Base-by-base conservation (phyloP, 1,140 invertebrate genomes). In the Drosophila funebris region DNA sequence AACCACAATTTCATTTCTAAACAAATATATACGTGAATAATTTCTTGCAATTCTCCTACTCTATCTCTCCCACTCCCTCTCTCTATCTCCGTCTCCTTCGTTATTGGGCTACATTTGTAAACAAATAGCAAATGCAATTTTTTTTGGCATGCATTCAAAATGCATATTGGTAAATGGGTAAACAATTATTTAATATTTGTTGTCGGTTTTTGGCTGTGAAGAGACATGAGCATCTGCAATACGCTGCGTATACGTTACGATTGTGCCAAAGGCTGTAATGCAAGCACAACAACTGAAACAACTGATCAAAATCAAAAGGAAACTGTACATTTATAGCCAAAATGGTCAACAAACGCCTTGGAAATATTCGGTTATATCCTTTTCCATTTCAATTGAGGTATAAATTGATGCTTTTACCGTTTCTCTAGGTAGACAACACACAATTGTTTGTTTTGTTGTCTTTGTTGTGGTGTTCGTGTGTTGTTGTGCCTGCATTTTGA, bases 101-200 rank as follows among this genome's bases (percentile, higher is more conserved):
- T 22, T 43, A 20, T 31, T 5, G 5, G 3, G 16, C 14, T 24
- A 9, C 18, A 20, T 29, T 27, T 39, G 50, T 60, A 62, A 71
- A 80, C 61, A 63, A 80, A 76, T 80, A 57, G 39, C 46, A 57
- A 63, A 8, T 8, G 56, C 31, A 66, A 66, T 44, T 46, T 43
- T 67, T 80, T 80, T 80, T 67, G 77, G 77, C 78, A 76, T 53
- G 50, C 73, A 80, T 76, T 81, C 61, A 60, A 61, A 73, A 56
- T 73, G 48, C 57, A 69, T 36, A 80, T 61, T 48, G 66, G 36
- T 61, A 76, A 73, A 77, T 77, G 73, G 44, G 43, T 63, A 63
- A 81, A 63, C 78, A 82, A 74, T 82, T 82, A 77, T 71, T 81
- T 82, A 50, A 77, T 74, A 77, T 77, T 82, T 82, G 78, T 70